A percentile compares a stretch with the other conserved stretches of the same genome.
Conservation (phyloP, 2,797 vertebrate species). For the Babyrousa celebensis region DNA sequence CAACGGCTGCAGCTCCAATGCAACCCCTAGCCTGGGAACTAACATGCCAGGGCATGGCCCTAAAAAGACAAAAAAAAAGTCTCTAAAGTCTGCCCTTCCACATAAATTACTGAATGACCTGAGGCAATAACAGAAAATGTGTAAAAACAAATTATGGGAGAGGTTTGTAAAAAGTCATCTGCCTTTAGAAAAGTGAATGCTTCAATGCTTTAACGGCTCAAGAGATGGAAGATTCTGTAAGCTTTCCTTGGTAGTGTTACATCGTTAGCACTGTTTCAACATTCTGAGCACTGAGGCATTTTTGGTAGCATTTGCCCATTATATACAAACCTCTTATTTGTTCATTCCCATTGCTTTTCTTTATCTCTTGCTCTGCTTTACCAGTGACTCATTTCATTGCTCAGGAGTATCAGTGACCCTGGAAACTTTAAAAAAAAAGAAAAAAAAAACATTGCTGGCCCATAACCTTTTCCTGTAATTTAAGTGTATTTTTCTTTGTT, state of each 20-base stretch:
- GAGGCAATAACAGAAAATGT: constrained; percentile 18
- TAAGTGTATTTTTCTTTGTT: constrained; percentile 38
- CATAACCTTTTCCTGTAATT: background rate
- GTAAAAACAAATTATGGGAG: background rate
- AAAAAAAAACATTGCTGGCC: background rate
- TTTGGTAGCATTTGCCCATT: background rate
- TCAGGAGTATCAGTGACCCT: background rate
- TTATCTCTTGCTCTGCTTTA: background rate
- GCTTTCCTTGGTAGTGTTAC: background rate
- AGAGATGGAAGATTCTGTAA: background rate
- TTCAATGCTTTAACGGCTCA: background rate
- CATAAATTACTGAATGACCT: constrained; percentile 42
- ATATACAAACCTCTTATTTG: background rate
- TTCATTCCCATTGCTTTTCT: background rate
- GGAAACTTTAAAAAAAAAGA: background rate
- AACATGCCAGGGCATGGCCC: no score
- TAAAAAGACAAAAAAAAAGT: background rate
- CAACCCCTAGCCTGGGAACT: no score
- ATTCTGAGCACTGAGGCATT: accelerated
- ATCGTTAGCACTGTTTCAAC: background rate
- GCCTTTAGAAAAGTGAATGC: background rate
- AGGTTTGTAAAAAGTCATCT: constrained; percentile 41
- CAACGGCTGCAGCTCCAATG: no score
- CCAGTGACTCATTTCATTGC: background rate
- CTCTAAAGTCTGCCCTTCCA: background rate